Evolutionary conservation across 1,140 invertebrate genomes (phyloP), one percentile per base, ranked within the genome.

Genomic region (Zaprionus taronus): DNA sequence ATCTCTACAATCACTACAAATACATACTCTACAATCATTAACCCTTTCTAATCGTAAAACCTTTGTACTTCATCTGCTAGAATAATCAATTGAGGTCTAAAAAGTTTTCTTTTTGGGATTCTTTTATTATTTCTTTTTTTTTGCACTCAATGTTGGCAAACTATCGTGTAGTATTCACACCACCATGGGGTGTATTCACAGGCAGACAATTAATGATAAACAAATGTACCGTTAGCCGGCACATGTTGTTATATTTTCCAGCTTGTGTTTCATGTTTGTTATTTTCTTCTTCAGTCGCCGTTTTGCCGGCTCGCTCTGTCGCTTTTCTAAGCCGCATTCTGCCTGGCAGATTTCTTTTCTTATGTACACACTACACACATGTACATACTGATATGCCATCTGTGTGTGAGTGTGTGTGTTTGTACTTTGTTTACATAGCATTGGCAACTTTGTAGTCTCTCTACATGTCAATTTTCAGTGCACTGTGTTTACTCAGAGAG

Each of bases 201-300:
- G 22, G 11, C 55, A 77, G 62, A 47, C 55, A 80, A 73, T 70
- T 79, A 70, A 79, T 79, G 83, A 67, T 77, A 73, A 87, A 75
- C 72, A 82, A 77, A 79, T 77, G 72, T 68, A 65, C 68, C 56
- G 73, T 61, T 76, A 76, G 44, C 24, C 61, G 34, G 61, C 73
- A 75, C 44, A 76, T 76, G 73, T 76, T 70, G 65, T 74, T 74
- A 34, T 74, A 34, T 62, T 74, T 60, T 68, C n/a, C 31, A n/a
- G 41, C 65, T 60, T 41, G 47, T 41, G 67, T 60, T 61, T 34
- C 73, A 62, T 41, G 67, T 60, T 65, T 72, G 34, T 53, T 72
- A 17, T 66, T 55, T 53, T 60, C 44, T 53, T 60, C 34, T 61
- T 60, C 56, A 61, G 24, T 56, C 58, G 34, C 49, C 34, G 47